Evolutionary conservation across 2,888 invertebrate species (phyloP).

Genomic region (Morpho deidamia): DNA sequence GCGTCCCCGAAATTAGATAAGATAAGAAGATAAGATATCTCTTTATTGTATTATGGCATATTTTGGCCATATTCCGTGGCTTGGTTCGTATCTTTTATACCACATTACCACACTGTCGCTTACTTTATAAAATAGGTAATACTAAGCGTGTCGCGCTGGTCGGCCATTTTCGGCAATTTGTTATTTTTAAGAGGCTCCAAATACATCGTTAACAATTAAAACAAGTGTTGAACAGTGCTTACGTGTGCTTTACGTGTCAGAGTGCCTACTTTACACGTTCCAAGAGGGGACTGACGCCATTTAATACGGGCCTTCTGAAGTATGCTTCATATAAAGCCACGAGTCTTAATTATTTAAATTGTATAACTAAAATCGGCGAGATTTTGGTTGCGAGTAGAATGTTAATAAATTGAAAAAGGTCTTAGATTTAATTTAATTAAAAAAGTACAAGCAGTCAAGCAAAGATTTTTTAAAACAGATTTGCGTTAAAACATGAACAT

Average conservation of each 20-base stretch:
- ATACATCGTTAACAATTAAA: constrained; percentile 8
- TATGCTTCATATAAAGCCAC: constrained; percentile 11
- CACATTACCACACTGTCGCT: neutral
- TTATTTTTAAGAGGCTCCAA: constrained; percentile 1
- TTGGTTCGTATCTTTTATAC: neutral
- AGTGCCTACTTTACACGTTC: constrained; percentile 16
- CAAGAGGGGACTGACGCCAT: constrained; percentile 14
- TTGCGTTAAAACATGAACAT: too few relatives aligned
- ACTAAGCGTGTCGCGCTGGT: neutral
- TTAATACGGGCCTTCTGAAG: constrained; percentile 16
- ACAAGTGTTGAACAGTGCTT: constrained; percentile 4
- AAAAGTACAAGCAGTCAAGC: too few relatives aligned
- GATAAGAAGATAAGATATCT: too few relatives aligned
- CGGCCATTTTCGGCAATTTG: constrained; percentile 1
- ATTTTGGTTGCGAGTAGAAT: constrained; percentile 7
- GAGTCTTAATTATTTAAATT: constrained; percentile 20
- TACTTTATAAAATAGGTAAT: neutral
- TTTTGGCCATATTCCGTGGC: too few relatives aligned
- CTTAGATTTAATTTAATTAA: too few relatives aligned
- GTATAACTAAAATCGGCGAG: constrained; percentile 6
- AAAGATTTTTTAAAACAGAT: too few relatives aligned
- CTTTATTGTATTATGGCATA: too few relatives aligned
- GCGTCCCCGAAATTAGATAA: too few relatives aligned
- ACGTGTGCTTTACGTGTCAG: constrained; percentile 6
- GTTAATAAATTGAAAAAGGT: constrained; percentile 12